Percentiles rank a stretch among this genome's conserved stretches.
Evolutionary conservation across 2,797 vertebrate species (phyloP).

Genomic region (Brachymystax lenok): DNA sequence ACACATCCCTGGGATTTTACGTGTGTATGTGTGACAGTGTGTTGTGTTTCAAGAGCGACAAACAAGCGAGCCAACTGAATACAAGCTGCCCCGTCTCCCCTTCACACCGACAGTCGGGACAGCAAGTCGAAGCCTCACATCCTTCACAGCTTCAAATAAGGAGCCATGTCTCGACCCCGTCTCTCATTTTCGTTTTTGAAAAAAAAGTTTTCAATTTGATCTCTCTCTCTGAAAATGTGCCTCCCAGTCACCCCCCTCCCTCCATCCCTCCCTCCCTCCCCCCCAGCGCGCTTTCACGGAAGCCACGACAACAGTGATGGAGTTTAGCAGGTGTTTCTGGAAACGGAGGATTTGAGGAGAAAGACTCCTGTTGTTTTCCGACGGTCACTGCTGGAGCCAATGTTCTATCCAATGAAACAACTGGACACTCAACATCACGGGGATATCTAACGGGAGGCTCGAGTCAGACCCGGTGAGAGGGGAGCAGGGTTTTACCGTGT

Average conservation of each 20-base stretch:
- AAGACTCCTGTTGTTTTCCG: background rate
- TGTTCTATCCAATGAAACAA: conserved; percentile 30
- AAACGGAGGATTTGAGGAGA: conserved; percentile 40
- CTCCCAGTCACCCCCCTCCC: conserved; percentile 20
- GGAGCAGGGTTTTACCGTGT: conserved; percentile 34
- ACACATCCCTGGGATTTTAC: conserved; percentile 46
- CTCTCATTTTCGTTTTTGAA: conserved; percentile 18
- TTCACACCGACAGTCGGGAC: conserved; percentile 41
- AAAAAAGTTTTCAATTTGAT: conserved; percentile 13
- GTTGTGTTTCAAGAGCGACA: conserved; percentile 39
- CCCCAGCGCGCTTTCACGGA: conserved; percentile 34
- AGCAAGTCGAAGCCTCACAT: conserved; percentile 40
- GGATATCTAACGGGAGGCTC: conserved; percentile 54
- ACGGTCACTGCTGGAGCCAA: no score
- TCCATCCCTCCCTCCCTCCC: no score
- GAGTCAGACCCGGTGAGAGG: conserved; percentile 40
- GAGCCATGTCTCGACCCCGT: conserved; percentile 1
- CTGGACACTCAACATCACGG: conserved; percentile 24
- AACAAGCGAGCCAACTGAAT: conserved; percentile 45
- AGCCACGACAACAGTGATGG: conserved; percentile 43
- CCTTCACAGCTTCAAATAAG: conserved; percentile 27
- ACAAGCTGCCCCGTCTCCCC: conserved; percentile 39
- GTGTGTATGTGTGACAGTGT: conserved; percentile 21
- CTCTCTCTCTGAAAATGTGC: conserved; percentile 51
- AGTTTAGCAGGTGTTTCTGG: conserved; percentile 54